Evolutionary conservation across 35 echinoderm and acorn worm species (phyloP).

Genomic region (Apostichopus japonicus): DNA sequence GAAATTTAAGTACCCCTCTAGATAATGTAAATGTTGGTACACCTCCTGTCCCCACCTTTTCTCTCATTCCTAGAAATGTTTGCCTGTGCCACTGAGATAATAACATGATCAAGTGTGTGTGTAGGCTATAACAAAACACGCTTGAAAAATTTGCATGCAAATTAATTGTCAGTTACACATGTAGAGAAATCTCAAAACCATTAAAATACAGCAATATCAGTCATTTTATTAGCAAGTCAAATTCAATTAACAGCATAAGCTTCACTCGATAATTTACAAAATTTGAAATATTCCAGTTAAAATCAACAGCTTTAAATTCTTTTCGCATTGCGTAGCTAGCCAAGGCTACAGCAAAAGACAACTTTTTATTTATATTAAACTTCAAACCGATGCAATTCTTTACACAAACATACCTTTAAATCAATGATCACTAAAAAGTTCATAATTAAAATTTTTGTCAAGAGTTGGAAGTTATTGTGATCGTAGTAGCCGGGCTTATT

Average conservation of each 20-base stretch:
- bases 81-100: too few relatives aligned
- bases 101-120: too few relatives aligned
- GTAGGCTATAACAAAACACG: too few relatives aligned
- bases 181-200: not conserved
- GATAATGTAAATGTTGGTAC: too few relatives aligned
- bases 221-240: not conserved
- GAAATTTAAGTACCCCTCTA: too few relatives aligned
- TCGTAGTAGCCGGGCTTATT: constrained; percentile 35
- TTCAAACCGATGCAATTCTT: not conserved
- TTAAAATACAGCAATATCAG: not conserved
- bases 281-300: not conserved
- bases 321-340: not conserved
- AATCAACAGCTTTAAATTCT: not conserved
- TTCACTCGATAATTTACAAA: not conserved
- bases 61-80: too few relatives aligned
- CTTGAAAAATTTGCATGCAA: too few relatives aligned
- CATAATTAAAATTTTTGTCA: not conserved
- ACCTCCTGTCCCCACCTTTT: too few relatives aligned
- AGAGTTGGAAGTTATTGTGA: not conserved
- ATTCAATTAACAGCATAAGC: not conserved
- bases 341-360: not conserved
- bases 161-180: too few relatives aligned
- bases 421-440: not conserved
- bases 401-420: not conserved
- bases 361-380: not conserved